Conservation (phyloP, 2,888 invertebrate species). For the Caenorhabditis zanzibari region DNA sequence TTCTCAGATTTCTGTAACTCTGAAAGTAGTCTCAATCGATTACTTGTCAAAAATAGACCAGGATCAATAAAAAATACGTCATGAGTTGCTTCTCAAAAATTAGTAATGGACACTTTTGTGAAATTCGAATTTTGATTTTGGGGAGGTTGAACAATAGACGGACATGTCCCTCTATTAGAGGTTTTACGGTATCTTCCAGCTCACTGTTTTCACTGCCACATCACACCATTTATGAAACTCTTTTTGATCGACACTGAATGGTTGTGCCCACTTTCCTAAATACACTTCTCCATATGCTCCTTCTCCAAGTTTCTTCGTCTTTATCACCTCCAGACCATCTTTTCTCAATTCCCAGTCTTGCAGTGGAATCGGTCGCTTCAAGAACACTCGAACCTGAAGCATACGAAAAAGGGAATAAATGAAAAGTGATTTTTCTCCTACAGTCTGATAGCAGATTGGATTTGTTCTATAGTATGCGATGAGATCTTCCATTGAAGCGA, state of each 20-base stretch:
- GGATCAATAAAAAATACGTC: too few species aligned
- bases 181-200: too few species aligned
- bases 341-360: constrained; percentile 51
- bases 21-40: too few species aligned
- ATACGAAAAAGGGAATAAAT: too few species aligned
- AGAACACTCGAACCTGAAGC: constrained; percentile 35
- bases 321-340: constrained; percentile 39
- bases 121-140: too few species aligned
- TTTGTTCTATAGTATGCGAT: constrained; percentile 39
- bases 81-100: too few species aligned
- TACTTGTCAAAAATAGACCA: too few species aligned
- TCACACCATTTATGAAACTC: constrained; percentile 44
- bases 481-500: constrained; percentile 45
- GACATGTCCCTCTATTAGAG: too few species aligned
- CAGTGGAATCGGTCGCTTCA: constrained; percentile 33
- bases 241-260: constrained; percentile 41
- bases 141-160: too few species aligned
- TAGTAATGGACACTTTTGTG: too few species aligned
- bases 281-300: constrained; percentile 50
- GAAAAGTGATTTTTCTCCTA: not conserved
- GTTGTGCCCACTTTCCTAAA: constrained; percentile 43
- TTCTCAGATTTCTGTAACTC: too few species aligned
- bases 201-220: constrained; percentile 50
- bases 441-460: constrained; percentile 33
- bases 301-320: constrained; percentile 48